Percentiles rank a stretch among this genome's conserved stretches.
Conservation (phyloP, 2,888 invertebrate species). For the Apotomis betuletana region DNA sequence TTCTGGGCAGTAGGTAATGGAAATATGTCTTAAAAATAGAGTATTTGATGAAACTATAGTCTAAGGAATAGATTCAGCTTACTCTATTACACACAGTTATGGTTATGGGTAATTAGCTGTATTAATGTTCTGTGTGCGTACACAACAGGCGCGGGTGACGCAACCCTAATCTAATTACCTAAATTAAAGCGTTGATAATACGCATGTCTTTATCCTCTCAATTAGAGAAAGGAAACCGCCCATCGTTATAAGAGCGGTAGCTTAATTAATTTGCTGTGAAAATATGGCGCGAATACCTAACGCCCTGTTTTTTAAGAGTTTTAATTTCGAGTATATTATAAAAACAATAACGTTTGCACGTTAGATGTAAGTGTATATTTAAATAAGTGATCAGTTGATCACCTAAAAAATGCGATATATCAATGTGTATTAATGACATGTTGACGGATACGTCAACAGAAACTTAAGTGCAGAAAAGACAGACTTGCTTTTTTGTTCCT, state of each 20-base stretch:
- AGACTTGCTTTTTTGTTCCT: too few relatives aligned
- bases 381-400: too few relatives aligned
- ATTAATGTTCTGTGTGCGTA: slow-evolving; percentile 1
- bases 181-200: slow-evolving; percentile 35
- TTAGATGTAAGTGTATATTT: not conserved
- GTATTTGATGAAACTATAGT: too few relatives aligned
- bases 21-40: too few relatives aligned
- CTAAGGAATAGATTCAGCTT: too few relatives aligned
- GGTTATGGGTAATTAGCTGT: not conserved
- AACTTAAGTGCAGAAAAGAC: too few relatives aligned
- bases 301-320: slow-evolving; percentile 2
- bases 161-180: slow-evolving; percentile 28
- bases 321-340: not conserved
- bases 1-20: too few relatives aligned
- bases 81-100: not conserved
- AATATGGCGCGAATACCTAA: slow-evolving; percentile 10
- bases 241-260: slow-evolving; percentile 25
- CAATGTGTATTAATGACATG: too few relatives aligned
- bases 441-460: too few relatives aligned
- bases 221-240: slow-evolving; percentile 28
- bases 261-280: slow-evolving; percentile 33
- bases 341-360: not conserved
- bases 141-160: not conserved
- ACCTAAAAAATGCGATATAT: too few relatives aligned
- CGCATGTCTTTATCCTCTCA: slow-evolving; percentile 31